A percentile compares a stretch with the other conserved stretches of the same genome.
Evolutionary conservation across 2,888 invertebrate genomes (phyloP).

Genomic region (Operophtera brumata): DNA sequence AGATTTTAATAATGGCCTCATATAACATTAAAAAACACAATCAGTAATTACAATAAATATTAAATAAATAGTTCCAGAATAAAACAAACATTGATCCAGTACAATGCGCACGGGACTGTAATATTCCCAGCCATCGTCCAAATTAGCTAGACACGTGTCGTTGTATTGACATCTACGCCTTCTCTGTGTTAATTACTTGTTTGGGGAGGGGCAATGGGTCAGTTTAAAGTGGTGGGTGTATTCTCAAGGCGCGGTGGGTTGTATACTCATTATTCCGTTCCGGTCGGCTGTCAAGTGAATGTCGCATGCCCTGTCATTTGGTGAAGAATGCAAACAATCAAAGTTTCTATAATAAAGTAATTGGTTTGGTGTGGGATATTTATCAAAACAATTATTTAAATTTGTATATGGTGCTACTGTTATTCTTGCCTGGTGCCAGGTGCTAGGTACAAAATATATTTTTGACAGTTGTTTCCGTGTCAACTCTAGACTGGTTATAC

Average conservation of each 20-base stretch:
- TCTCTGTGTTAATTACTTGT: slow-evolving; percentile 28
- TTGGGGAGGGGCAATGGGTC: slow-evolving; percentile 28
- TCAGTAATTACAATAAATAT: slow-evolving; percentile 23
- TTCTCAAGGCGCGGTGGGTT: slow-evolving; percentile 50
- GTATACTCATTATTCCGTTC: slow-evolving; percentile 61
- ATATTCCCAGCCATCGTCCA: slow-evolving; percentile 30
- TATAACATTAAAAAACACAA: slow-evolving; percentile 27
- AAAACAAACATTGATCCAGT: slow-evolving; percentile 39
- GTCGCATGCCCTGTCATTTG: slow-evolving; percentile 38
- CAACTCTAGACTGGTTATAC: too few species aligned
- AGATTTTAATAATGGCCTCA: too few species aligned
- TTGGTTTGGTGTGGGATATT: too few species aligned
- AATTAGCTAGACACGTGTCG: slow-evolving; percentile 32
- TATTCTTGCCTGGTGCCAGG: too few species aligned
- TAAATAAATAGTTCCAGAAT: slow-evolving; percentile 35
- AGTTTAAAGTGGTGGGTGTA: slow-evolving; percentile 34
- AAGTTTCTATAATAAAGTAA: too few species aligned
- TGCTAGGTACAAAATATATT: too few species aligned
- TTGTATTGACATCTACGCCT: slow-evolving; percentile 29
- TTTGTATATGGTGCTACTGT: too few species aligned
- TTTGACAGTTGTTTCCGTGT: too few species aligned
- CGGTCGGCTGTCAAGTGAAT: slow-evolving; percentile 49
- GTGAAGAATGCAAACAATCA: slow-evolving; percentile 44
- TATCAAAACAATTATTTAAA: slow-evolving; percentile 23
- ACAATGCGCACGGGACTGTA: slow-evolving; percentile 29